Evolutionary conservation across 2,888 invertebrate species (phyloP).

Genomic region (Heliconius sara): DNA sequence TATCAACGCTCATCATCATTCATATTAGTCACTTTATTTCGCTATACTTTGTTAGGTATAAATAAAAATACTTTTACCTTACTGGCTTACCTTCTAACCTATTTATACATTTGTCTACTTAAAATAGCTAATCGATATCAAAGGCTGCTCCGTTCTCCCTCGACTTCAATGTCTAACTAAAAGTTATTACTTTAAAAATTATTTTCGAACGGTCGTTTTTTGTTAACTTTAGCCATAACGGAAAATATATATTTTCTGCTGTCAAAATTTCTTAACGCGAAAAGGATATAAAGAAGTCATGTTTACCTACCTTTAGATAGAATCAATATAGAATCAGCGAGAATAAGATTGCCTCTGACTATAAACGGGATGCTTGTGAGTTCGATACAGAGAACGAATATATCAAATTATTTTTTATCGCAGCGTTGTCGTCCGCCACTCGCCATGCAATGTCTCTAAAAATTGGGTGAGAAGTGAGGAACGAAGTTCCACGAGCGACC

Average conservation of each 20-base stretch:
- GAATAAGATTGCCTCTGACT: neutral
- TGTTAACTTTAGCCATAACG: conserved; percentile 19
- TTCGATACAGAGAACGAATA: neutral
- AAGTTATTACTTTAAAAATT: conserved; percentile 25
- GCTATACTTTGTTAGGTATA: too few relatives aligned
- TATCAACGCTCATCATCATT: neutral
- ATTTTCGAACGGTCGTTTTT: conserved; percentile 16
- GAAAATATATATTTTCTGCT: conserved; percentile 5
- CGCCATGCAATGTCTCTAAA: too few relatives aligned
- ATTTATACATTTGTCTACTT: neutral
- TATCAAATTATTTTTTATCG: neutral
- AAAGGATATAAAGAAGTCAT: neutral
- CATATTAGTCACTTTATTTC: too few relatives aligned
- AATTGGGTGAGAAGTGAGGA: too few relatives aligned
- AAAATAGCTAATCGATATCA: neutral
- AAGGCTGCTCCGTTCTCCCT: neutral
- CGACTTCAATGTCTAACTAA: conserved; percentile 9
- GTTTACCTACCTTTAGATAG: too few relatives aligned
- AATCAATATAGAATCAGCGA: too few relatives aligned
- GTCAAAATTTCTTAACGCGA: neutral
- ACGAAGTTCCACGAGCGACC: too few relatives aligned
- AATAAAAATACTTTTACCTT: too few relatives aligned
- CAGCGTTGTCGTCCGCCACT: too few relatives aligned
- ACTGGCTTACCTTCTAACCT: neutral
- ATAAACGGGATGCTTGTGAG: neutral